phyloP scores from a whole-genome alignment of 2,113 vertebrate genomes.

The Tauraco erythrolophus region DNA sequence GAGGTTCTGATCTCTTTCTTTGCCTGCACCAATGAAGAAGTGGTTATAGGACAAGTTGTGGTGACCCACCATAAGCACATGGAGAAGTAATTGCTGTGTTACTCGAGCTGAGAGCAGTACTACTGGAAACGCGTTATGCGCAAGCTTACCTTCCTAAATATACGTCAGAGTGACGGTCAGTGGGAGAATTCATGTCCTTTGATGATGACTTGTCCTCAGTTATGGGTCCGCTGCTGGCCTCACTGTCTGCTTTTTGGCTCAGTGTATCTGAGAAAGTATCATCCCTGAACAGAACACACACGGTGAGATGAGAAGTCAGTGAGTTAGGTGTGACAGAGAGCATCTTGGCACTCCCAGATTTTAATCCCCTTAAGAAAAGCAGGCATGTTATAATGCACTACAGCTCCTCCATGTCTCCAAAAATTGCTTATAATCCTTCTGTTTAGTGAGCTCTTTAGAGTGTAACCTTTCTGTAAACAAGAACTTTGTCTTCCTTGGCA shows the following conservation, averaged over 20 bases:
- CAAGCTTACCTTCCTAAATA: slow-evolving; percentile 86
- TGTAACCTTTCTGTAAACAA: background rate
- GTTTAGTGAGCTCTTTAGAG: background rate
- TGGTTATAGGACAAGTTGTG: background rate
- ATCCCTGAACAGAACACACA: slow-evolving; percentile 81
- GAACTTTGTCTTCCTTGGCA: background rate
- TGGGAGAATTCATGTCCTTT: slow-evolving; percentile 91
- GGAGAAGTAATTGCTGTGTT: background rate
- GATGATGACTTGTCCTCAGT: slow-evolving; percentile 91
- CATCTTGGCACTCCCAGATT: background rate
- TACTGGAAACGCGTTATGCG: background rate
- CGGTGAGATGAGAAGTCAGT: background rate
- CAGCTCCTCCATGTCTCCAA: background rate
- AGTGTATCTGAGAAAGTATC: slow-evolving; percentile 96
- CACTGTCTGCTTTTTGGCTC: slow-evolving; percentile 97
- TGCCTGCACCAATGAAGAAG: slow-evolving; percentile 78
- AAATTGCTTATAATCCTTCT: background rate
- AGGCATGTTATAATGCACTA: background rate
- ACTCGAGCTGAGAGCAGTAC: background rate
- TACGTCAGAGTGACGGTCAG: slow-evolving; percentile 87
- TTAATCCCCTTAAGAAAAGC: slow-evolving; percentile 12
- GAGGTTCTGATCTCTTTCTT: slow-evolving; percentile 88
- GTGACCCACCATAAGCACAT: background rate
- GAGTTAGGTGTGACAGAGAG: background rate
- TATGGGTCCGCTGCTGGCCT: slow-evolving; percentile 94